Evolutionary conservation across 2,797 vertebrate species (phyloP).

Genomic region (Cyclopterus lumpus): DNA sequence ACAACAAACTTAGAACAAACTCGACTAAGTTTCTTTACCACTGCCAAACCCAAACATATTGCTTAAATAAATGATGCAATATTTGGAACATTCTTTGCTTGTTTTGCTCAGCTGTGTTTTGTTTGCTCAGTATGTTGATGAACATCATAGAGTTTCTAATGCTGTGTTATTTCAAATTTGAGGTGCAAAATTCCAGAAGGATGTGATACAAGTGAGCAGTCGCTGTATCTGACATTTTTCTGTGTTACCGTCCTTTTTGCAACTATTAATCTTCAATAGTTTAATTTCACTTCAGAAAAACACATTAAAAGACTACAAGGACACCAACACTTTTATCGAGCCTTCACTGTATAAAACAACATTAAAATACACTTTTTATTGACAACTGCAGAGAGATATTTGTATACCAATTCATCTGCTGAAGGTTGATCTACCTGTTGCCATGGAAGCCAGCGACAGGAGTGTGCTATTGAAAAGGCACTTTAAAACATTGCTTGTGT

Average conservation of each 20-base stretch:
- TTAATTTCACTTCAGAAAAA: constrained; percentile 3
- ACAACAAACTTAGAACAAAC: constrained; percentile 27
- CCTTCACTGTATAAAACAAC: background rate
- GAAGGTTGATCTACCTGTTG: constrained; percentile 55
- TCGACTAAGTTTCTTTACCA: background rate
- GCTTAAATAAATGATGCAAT: background rate
- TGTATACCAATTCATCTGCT: constrained; percentile 26
- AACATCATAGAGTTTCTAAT: background rate
- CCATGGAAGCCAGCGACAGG: constrained; percentile 55
- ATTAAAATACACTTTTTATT: constrained; percentile 8
- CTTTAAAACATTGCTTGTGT: constrained; percentile 38
- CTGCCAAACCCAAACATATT: background rate
- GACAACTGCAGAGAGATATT: constrained; percentile 36
- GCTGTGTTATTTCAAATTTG: background rate
- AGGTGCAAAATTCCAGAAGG: background rate
- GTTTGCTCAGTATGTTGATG: background rate
- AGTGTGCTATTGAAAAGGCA: constrained; percentile 43
- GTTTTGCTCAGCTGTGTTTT: background rate
- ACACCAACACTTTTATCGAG: constrained; percentile 1
- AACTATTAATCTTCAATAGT: constrained; percentile 1
- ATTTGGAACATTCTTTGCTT: background rate
- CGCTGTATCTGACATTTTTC: background rate
- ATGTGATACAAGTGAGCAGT: constrained; percentile 16
- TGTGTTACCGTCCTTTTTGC: background rate
- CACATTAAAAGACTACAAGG: constrained; percentile 5